A percentile compares a stretch with the other conserved stretches of the same genome.
Conservation (phyloP, 2,888 invertebrate genomes). For the Flexamia atlantica region DNA sequence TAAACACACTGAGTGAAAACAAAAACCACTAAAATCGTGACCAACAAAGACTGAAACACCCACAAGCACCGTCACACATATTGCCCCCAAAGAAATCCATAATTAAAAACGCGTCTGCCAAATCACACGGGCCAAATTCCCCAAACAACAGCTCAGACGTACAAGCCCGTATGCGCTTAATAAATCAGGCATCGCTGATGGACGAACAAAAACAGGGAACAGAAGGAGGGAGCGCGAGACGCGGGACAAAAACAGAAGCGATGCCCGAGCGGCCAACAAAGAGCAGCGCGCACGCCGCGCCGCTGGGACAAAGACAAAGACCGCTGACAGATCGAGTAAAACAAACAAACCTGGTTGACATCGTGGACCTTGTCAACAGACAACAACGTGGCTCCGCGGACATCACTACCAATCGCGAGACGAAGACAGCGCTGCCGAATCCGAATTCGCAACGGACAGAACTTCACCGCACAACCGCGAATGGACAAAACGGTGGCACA, state of each 20-base stretch:
- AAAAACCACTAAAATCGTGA: too few species aligned
- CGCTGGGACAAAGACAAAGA: slow-evolving; percentile 24
- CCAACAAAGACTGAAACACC: neutral
- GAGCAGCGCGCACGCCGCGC: neutral
- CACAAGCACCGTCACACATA: neutral
- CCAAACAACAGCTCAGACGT: neutral
- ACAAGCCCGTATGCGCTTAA: neutral
- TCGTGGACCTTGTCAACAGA: too few species aligned
- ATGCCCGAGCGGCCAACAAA: slow-evolving; percentile 36
- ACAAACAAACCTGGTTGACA: slow-evolving; percentile 15
- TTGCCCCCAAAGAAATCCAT: neutral
- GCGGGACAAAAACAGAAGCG: slow-evolving; percentile 30
- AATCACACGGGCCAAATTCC: neutral
- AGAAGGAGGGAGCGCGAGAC: neutral
- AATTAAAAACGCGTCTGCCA: neutral
- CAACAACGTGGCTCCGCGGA: neutral
- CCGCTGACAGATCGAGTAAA: neutral
- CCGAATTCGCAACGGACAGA: too few species aligned
- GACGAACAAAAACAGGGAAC: slow-evolving; percentile 8
- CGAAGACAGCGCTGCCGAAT: too few species aligned
- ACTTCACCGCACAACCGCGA: neutral
- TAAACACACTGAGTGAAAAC: too few species aligned
- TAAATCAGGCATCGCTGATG: slow-evolving; percentile 28
- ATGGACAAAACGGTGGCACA: neutral
- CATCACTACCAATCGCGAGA: too few species aligned